Evolutionary conservation across 2,797 vertebrate genomes (phyloP).

Genomic region (Sardinella longiceps): DNA sequence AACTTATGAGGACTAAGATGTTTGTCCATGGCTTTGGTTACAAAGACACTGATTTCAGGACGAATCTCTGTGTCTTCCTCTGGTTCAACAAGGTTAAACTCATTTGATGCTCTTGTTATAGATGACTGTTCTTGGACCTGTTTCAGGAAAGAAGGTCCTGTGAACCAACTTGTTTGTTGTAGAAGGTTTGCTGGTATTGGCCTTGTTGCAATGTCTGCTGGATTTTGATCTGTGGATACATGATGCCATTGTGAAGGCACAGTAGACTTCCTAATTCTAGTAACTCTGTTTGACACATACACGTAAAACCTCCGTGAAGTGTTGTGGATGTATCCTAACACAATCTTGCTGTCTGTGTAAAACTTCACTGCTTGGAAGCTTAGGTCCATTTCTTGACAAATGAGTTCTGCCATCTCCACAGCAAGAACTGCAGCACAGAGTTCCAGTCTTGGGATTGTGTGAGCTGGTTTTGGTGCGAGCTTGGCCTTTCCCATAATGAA

Average conservation of each 20-base stretch:
- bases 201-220: slow-evolving; percentile 21
- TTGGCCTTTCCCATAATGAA: slow-evolving; percentile 23
- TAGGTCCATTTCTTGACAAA: slow-evolving; percentile 23
- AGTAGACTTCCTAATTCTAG: slow-evolving; percentile 9
- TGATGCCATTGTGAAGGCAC: slow-evolving; percentile 21
- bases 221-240: slow-evolving; percentile 30
- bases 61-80: slow-evolving; percentile 30
- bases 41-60: neutral
- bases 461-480: slow-evolving; percentile 27
- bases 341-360: slow-evolving; percentile 7
- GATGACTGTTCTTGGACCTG: neutral
- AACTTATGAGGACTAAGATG: slow-evolving; percentile 17
- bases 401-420: slow-evolving; percentile 22
- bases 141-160: slow-evolving; percentile 21
- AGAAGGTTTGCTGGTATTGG: slow-evolving; percentile 31
- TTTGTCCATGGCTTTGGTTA: no score
- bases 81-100: slow-evolving; percentile 31
- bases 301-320: slow-evolving; percentile 34
- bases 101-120: no score
- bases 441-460: slow-evolving; percentile 30
- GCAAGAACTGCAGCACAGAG: slow-evolving; percentile 33
- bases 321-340: slow-evolving; percentile 26
- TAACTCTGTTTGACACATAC: slow-evolving; percentile 26
- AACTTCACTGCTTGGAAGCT: neutral
- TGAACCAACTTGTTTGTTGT: slow-evolving; percentile 26